Evolutionary conservation across 2,113 vertebrate species (phyloP).

Genomic region (Urocitellus parryii): DNA sequence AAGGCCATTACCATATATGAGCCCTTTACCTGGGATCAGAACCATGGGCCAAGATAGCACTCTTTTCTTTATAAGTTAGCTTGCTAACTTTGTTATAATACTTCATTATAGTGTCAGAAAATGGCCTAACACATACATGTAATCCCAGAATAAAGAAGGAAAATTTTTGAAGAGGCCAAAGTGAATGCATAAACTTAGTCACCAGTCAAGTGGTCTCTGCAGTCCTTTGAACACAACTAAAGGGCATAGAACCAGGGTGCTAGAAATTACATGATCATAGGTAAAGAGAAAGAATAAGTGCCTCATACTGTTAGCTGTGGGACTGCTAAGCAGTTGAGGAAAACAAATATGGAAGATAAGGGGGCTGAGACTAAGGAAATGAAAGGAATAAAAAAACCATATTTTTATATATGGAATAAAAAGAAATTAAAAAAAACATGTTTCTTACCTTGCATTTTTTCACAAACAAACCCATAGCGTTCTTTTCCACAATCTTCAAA

Average conservation of each 20-base stretch:
- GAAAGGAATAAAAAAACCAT: background rate
- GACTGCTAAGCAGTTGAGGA: background rate
- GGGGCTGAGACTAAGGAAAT: background rate
- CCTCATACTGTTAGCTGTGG: background rate
- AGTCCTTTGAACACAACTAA: background rate
- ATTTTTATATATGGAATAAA: no score
- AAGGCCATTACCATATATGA: background rate
- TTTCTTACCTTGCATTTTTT: conserved; percentile 93
- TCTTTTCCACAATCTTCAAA: conserved; percentile 92
- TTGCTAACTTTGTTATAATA: background rate
- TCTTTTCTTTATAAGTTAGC: background rate
- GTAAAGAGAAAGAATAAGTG: background rate
- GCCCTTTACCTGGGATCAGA: background rate
- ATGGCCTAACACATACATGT: background rate
- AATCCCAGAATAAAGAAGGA: background rate
- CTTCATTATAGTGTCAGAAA: background rate
- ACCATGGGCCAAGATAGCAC: background rate
- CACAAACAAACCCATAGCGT: conserved; percentile 94
- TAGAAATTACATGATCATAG: background rate
- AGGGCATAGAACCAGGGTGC: background rate
- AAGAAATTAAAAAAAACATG: conserved; percentile 59
- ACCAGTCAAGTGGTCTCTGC: background rate
- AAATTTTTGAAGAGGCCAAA: background rate
- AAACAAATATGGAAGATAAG: conserved; percentile 43
- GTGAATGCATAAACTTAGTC: background rate